Percentiles rank a stretch among this genome's conserved stretches.
phyloP scores from a whole-genome alignment of 2,797 vertebrate species.

The Arremon brunneinucha region DNA sequence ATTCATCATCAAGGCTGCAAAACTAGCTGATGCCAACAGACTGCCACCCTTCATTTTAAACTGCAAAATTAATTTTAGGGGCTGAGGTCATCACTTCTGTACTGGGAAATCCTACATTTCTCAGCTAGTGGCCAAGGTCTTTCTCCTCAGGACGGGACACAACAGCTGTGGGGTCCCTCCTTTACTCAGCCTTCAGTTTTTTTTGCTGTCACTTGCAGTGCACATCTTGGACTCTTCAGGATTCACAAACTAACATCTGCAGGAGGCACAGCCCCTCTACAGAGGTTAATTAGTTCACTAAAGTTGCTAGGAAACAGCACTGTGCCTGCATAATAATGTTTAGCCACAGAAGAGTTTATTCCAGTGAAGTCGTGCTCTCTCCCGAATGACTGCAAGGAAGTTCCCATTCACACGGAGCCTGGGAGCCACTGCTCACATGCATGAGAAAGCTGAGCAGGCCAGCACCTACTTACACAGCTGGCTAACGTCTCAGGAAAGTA shows the following conservation, averaged over 20 bases:
- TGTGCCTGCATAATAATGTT: neutral
- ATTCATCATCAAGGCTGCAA: neutral
- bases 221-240: neutral
- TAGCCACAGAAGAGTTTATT: neutral
- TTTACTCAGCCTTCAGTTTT: neutral
- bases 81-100: neutral
- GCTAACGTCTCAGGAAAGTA: neutral
- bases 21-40: neutral
- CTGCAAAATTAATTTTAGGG: neutral
- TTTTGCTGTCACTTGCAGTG: rapidly evolving
- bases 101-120: neutral
- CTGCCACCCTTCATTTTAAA: neutral
- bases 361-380: neutral
- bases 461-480: neutral
- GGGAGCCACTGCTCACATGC: neutral
- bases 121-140: neutral
- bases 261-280: neutral
- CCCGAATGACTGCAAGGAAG: neutral
- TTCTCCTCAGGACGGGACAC: neutral
- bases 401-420: neutral
- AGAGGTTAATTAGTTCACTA: conserved; percentile 1
- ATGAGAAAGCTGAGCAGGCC: neutral
- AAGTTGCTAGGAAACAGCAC: conserved; percentile 40
- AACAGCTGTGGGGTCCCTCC: neutral
- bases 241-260: neutral